Evolutionary conservation across 2,113 vertebrate species (phyloP).

Genomic region (Odontesthes bonariensis): DNA sequence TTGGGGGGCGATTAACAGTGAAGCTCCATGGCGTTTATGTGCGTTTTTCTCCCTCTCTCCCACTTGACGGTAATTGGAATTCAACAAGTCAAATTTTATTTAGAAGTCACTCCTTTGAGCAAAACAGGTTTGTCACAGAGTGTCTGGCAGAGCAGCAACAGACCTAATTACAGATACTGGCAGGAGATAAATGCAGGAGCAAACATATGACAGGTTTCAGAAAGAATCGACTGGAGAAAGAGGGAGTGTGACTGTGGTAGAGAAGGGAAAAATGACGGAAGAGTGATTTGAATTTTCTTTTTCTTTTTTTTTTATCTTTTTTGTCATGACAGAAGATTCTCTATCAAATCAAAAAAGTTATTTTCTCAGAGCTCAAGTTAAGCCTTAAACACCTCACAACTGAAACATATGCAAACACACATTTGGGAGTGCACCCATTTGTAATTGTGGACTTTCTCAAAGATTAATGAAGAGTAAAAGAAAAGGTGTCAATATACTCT

Average conservation of each 20-base stretch:
- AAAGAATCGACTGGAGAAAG: conserved; percentile 1
- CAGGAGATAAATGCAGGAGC: conserved; percentile 41
- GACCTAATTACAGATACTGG: conserved; percentile 54
- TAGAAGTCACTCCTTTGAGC: conserved; percentile 62
- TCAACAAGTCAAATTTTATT: conserved; percentile 76
- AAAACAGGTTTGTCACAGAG: conserved; percentile 64
- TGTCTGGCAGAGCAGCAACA: conserved; percentile 32
- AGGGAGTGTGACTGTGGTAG: conserved; percentile 3
- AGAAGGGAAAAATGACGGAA: background rate
- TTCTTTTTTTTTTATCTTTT: conserved; percentile 12
- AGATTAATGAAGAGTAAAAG: background rate
- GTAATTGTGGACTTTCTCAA: background rate
- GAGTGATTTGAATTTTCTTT: background rate
- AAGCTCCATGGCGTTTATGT: conserved; percentile 44
- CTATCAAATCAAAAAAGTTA: background rate
- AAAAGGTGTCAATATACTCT: background rate
- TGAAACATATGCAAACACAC: too few relatives aligned
- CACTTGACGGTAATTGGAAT: conserved; percentile 72
- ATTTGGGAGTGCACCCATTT: background rate
- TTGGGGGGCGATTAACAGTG: conserved; percentile 71
- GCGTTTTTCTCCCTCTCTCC: conserved; percentile 45
- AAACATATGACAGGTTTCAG: conserved; percentile 16
- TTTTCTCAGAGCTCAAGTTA: background rate
- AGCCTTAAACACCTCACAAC: too few relatives aligned
- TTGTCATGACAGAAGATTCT: conserved; percentile 1